Evolutionary conservation across 1,140 invertebrate genomes (phyloP), one percentile per base, ranked within the genome.

Genomic region (Ephestia elutella): DNA sequence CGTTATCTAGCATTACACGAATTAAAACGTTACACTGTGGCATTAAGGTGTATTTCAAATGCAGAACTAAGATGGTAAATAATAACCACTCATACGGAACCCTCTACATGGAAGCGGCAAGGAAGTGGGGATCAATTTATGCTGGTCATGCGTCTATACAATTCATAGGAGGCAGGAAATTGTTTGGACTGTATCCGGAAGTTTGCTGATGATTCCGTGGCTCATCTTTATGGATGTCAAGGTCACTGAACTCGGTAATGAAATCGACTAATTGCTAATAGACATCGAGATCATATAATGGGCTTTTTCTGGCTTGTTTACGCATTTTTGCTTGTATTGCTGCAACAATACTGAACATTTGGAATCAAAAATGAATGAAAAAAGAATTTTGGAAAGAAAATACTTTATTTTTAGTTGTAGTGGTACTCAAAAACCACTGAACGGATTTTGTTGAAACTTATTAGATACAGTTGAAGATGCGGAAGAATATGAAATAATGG

Each of bases 161-260:
- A 59, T 59, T 59, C 57, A 59, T 59, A 59, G 25, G 57, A 59
- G n/a, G 49, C 18, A 59, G 57, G 57, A 59, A 59, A 59, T 59
- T 59, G 57, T 59, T 59, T 59, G 51, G 30, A 59, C 57, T 48
- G 54, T 59, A 59, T 54, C 57, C 57, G 57, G 57, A 49, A 44
- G 53, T 59, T 54, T 18, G 32, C 32, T 38, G 51, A 50, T 54
- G 57, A 44, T 59, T 59, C 51, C 57, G 57, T 25, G 50, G 44
- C 50, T 48, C 50, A 20, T 48, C 32, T 54, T 59, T 59, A 53
- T 44, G 48, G 49, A 32, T 50, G 19, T 59, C 19, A 54, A 25
- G 51, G 57, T 51, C 30, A 35, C 44, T 53, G 51, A 58, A 58
- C 49, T 58, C 21, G 2, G 21, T 25, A 7, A 25, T 25, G 21